Conservation (phyloP, 92 coral and sea anemone genomes). For the Porites evermanni region DNA sequence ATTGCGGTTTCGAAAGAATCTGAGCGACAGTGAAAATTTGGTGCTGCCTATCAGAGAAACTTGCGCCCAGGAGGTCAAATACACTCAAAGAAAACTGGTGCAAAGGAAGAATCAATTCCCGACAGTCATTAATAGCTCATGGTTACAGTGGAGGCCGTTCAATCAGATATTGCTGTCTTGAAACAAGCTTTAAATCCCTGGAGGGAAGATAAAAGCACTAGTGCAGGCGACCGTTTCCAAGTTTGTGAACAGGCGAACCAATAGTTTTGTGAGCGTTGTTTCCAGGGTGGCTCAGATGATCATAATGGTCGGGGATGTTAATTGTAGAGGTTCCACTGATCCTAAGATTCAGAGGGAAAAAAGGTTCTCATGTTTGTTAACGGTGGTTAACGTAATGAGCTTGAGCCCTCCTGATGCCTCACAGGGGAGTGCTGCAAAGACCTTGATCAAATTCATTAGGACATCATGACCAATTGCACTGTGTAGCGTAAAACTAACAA, state of each 20-base stretch:
- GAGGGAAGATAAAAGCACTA: too few species aligned
- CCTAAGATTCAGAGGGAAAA: too few species aligned
- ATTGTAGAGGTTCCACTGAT: too few species aligned
- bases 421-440: slow-evolving; percentile 23
- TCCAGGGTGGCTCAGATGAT: too few species aligned
- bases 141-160: slow-evolving; percentile 13
- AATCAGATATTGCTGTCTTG: slow-evolving; percentile 4
- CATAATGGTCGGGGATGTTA: too few species aligned
- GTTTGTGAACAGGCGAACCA: too few species aligned
- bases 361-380: too few species aligned
- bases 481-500: slow-evolving; percentile 46
- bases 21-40: slow-evolving; percentile 25
- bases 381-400: slow-evolving; percentile 38
- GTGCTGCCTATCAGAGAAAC: neutral
- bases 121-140: neutral
- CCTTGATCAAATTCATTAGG: slow-evolving; percentile 45
- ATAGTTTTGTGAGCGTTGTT: too few species aligned
- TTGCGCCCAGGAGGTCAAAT: neutral
- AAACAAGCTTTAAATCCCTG: neutral
- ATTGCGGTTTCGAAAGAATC: slow-evolving; percentile 22
- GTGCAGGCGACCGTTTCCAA: too few species aligned
- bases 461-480: slow-evolving; percentile 36
- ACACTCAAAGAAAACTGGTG: neutral
- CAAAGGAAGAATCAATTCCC: neutral
- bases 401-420: slow-evolving; percentile 37